Percentiles rank a stretch among this genome's conserved stretches.
Conservation (phyloP, 2,113 vertebrate species). For the Anhinga anhinga region DNA sequence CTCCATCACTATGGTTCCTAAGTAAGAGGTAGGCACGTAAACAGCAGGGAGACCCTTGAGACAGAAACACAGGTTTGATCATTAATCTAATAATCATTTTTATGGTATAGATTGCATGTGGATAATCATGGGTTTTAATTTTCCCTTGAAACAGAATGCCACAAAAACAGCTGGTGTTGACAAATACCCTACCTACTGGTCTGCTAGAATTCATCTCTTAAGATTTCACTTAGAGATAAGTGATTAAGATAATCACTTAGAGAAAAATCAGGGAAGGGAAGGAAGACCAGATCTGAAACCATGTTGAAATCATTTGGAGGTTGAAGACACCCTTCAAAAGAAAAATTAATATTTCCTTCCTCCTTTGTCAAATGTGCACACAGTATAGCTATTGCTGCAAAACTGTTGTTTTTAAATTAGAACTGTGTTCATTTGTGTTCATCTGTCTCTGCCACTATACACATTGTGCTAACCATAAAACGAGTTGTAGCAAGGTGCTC, state of each 20-base stretch:
- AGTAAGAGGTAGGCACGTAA: not conserved
- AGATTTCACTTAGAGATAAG: too few species aligned
- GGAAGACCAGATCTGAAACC: not conserved
- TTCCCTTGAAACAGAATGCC: not conserved
- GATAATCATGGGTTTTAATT: not conserved
- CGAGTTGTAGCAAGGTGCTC: not conserved
- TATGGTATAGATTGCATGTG: not conserved
- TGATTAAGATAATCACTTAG: not conserved
- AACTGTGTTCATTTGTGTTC: not conserved
- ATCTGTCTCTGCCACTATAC: not conserved
- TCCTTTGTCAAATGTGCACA: not conserved
- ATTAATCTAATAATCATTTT: conserved; percentile 2
- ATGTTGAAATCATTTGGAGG: not conserved
- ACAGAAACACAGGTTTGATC: not conserved
- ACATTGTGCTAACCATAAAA: not conserved
- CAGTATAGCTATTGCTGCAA: not conserved
- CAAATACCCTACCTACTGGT: too few species aligned
- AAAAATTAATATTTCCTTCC: not conserved
- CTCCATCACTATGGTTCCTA: not conserved
- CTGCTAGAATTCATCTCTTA: too few species aligned
- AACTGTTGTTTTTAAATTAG: not conserved
- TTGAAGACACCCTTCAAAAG: not conserved
- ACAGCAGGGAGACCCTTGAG: not conserved
- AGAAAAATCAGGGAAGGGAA: not conserved
- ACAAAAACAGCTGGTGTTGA: not conserved